Conservation (phyloP, 2,888 invertebrate species). For the Lasioglossum zephyrum region DNA sequence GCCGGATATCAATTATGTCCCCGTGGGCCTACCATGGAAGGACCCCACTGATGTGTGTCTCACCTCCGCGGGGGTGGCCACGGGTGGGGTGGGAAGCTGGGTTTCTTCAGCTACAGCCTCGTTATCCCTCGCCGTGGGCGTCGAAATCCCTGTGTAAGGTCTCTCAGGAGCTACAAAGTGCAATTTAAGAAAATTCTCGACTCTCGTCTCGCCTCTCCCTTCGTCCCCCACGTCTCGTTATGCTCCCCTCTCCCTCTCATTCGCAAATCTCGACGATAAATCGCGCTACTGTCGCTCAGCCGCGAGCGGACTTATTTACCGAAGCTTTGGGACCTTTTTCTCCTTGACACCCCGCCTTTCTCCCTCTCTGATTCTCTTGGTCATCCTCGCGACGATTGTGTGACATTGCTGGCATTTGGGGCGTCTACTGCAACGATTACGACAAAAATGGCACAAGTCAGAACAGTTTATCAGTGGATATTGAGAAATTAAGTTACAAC, state of each 20-base stretch:
- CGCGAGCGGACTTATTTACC: slow-evolving; percentile 48
- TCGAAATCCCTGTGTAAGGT: slow-evolving; percentile 75
- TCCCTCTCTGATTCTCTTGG: not conserved
- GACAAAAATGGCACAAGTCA: no score
- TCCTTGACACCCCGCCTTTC: not conserved
- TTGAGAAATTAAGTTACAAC: no score
- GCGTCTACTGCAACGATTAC: not conserved
- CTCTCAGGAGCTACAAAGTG: slow-evolving; percentile 78
- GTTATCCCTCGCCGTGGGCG: slow-evolving; percentile 79
- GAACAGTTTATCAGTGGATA: no score
- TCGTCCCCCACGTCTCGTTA: slow-evolving; percentile 55
- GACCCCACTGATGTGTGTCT: slow-evolving; percentile 76
- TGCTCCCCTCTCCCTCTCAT: slow-evolving; percentile 40
- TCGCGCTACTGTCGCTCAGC: slow-evolving; percentile 48
- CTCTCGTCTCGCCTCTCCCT: slow-evolving; percentile 34
- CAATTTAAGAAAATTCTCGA: slow-evolving; percentile 77
- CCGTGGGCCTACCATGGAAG: slow-evolving; percentile 70
- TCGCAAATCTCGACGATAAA: slow-evolving; percentile 63
- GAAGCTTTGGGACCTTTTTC: not conserved
- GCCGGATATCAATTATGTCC: slow-evolving; percentile 78
- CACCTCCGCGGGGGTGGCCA: slow-evolving; percentile 53
- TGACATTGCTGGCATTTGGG: not conserved
- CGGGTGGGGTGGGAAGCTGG: not conserved
- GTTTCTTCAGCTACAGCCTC: slow-evolving; percentile 64
- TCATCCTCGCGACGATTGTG: not conserved